Evolutionary conservation across 1,140 invertebrate species (phyloP).

Genomic region (Drosophila teissieri): DNA sequence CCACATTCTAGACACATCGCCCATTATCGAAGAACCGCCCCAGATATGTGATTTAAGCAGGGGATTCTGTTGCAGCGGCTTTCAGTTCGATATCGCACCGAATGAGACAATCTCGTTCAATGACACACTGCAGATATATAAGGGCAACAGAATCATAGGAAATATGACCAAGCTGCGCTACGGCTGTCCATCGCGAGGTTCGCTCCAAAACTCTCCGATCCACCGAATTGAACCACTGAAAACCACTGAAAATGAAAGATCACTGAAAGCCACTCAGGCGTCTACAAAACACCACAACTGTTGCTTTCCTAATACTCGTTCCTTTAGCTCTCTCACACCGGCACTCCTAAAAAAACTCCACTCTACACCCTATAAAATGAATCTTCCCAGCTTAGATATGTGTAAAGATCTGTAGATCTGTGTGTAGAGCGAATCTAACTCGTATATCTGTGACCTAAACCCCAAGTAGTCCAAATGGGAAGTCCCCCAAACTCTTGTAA

Average conservation of each 20-base stretch:
- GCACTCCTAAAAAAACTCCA: slow-evolving; percentile 20
- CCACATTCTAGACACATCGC: slow-evolving; percentile 82
- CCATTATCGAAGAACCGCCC: slow-evolving; percentile 75
- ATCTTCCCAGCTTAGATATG: slow-evolving; percentile 30
- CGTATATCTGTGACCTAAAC: slow-evolving; percentile 30
- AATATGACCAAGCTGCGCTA: slow-evolving; percentile 76
- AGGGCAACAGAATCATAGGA: slow-evolving; percentile 77
- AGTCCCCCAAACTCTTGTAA: slow-evolving; percentile 7
- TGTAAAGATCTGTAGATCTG: slow-evolving; percentile 13
- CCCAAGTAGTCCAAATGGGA: slow-evolving; percentile 12
- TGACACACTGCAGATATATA: slow-evolving; percentile 74
- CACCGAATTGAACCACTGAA: slow-evolving; percentile 19
- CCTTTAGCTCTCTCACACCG: slow-evolving; percentile 23
- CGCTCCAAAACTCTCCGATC: slow-evolving; percentile 51
- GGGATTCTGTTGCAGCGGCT: slow-evolving; percentile 76
- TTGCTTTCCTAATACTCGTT: slow-evolving; percentile 10
- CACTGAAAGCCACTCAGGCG: slow-evolving; percentile 30
- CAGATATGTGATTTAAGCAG: slow-evolving; percentile 69
- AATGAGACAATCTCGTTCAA: slow-evolving; percentile 80
- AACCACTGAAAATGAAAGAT: background rate
- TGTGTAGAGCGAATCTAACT: slow-evolving; percentile 31
- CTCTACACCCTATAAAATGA: slow-evolving; percentile 5
- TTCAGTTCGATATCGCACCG: slow-evolving; percentile 75
- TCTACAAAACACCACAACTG: slow-evolving; percentile 10
- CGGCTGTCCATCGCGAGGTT: slow-evolving; percentile 79